Conservation (phyloP, 2,888 invertebrate genomes). For the Tetragonisca angustula region DNA sequence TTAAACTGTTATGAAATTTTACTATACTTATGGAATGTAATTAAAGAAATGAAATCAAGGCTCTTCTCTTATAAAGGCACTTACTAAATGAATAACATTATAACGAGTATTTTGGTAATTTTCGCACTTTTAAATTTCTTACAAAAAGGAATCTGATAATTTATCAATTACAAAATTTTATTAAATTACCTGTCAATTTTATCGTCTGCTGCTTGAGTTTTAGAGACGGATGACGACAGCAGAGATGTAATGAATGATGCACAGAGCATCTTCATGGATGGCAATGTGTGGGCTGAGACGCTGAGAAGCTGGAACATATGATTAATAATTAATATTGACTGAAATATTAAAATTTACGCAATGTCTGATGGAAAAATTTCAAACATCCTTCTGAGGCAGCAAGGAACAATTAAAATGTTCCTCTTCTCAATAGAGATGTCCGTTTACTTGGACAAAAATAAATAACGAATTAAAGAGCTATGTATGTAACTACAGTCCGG, state of each 20-base stretch:
- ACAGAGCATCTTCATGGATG: conserved; percentile 82
- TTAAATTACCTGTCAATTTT: conserved; percentile 64
- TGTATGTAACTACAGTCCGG: not conserved
- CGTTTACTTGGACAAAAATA: not conserved
- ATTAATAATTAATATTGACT: conserved; percentile 8
- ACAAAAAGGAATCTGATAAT: not conserved
- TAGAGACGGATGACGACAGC: conserved; percentile 62
- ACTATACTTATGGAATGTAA: not conserved
- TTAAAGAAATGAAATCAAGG: too few relatives aligned
- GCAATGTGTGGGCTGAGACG: conserved; percentile 83
- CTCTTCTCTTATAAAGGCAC: not conserved
- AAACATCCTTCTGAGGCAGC: not conserved
- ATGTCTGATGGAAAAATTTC: not conserved
- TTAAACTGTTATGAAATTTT: not conserved
- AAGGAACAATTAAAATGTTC: not conserved
- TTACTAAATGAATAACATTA: not conserved
- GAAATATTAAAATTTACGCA: not conserved
- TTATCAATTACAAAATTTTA: conserved; percentile 3
- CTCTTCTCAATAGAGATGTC: not conserved
- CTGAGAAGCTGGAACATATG: conserved; percentile 74
- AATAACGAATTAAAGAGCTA: not conserved
- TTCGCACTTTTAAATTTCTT: not conserved
- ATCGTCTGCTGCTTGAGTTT: conserved; percentile 62
- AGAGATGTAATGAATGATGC: conserved; percentile 81
- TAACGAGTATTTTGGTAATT: not conserved